Base-by-base conservation (phyloP, 2,888 invertebrate species). In the Stegophylla sp. region DNA sequence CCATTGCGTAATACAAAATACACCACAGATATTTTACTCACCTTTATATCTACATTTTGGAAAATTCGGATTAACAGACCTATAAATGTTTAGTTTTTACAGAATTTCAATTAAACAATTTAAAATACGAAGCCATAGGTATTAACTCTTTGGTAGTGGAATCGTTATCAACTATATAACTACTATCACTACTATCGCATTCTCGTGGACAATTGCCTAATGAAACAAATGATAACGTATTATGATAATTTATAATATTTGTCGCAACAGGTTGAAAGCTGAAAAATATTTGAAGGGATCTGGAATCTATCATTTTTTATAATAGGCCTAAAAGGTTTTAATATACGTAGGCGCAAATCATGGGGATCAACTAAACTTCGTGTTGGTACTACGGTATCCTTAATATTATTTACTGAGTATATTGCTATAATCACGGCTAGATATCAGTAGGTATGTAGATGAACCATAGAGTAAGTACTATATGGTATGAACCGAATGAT, bases 31-130 rank as follows among this genome's bases (percentile, higher is more conserved):
- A 0, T n/a, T 10, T 23, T 5, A 53, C 75, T 53, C 9, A 69
- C 67, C 77, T 59, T 69, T 17, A 56, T 0, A 17, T 56, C 59
- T 59, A 77, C 67, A 77, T 79, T 79, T 79, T 71, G 34, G 61
- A 69, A 61, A 34, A 51, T 13, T 23, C 1, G 17, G 20, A 34
- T 28, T 69, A 20, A 48, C 61, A 15, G 10, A 15, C 15, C 23
- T 9, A 67, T 23, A 10, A 2, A 56, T 23, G 45, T 9, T 51
- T 34, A 34, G 4, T 34, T 17, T 28, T 26, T n/a, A 23, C 1
- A 9, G 15, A 71, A 61, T 63, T 79, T 23, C 20, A 45, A 59
- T 3, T 15, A 43, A 34, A 67, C 34, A 23, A 59, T 61, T 77
- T 59, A 59, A 77, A 75, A 75, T 64, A 63, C 10, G 48, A 63